Percentiles rank a stretch among this genome's conserved stretches.
phyloP scores from a whole-genome alignment of 2,113 vertebrate species.

The Xyliphius kryptos region DNA sequence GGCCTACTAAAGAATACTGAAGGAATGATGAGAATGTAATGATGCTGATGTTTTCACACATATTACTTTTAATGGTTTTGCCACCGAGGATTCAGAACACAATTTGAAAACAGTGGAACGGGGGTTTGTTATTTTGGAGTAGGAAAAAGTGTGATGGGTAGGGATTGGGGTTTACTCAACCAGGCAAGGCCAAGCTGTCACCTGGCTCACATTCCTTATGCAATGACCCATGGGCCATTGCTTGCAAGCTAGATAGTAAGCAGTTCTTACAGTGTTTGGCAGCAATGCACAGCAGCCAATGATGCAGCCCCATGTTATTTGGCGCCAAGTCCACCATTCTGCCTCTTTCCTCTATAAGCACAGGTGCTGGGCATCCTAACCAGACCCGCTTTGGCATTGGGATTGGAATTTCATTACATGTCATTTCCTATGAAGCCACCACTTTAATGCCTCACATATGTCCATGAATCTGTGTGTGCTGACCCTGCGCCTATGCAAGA shows the following conservation, averaged over 20 bases:
- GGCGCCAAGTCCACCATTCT: constrained; percentile 3
- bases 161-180: constrained; percentile 55
- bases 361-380: not conserved
- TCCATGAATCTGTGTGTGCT: not conserved
- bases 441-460: constrained; percentile 6
- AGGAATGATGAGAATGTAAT: constrained; percentile 7
- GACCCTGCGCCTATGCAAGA: not conserved
- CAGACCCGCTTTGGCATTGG: not conserved
- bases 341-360: not conserved
- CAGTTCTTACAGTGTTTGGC: constrained; percentile 21
- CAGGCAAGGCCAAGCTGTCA: constrained; percentile 66
- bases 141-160: constrained; percentile 56
- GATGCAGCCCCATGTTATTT: constrained; percentile 13
- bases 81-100: constrained; percentile 9
- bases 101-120: no score
- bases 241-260: constrained; percentile 21
- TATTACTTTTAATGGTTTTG: constrained; percentile 28
- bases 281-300: constrained; percentile 1
- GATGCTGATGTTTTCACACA: constrained; percentile 24
- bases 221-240: constrained; percentile 43
- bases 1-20: no score
- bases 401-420: not conserved
- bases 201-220: constrained; percentile 55
- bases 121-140: constrained; percentile 16
- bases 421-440: not conserved